Evolutionary conservation across 1,140 invertebrate genomes (phyloP).

Genomic region (Tetranychus urticae): DNA sequence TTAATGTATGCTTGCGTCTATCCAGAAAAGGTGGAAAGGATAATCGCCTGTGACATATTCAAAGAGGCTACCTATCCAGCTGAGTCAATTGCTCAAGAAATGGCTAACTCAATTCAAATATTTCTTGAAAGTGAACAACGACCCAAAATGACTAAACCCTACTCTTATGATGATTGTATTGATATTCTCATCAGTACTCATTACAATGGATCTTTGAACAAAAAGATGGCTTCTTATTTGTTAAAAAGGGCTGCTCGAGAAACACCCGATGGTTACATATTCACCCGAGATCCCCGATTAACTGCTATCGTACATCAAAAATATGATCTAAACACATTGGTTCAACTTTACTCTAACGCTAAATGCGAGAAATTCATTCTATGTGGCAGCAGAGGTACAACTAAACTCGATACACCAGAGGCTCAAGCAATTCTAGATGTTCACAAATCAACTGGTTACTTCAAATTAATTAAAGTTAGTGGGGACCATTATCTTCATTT

Average conservation of each 20-base stretch:
- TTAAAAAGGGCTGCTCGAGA: neutral
- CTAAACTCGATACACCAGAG: neutral
- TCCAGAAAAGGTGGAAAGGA: neutral
- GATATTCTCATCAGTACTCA: neutral
- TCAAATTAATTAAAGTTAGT: neutral
- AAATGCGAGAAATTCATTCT: neutral
- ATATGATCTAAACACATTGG: neutral
- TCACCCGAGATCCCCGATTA: neutral
- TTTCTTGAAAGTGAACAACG: neutral
- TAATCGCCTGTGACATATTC: neutral
- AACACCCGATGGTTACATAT: neutral
- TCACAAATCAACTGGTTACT: neutral
- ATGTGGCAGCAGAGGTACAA: neutral
- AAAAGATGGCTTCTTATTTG: neutral
- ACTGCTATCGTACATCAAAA: neutral
- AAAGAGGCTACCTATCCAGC: neutral
- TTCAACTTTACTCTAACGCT: neutral
- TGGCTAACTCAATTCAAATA: neutral
- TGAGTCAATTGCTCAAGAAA: neutral
- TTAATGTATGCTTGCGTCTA: neutral
- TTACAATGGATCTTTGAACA: neutral
- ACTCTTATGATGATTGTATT: neutral
- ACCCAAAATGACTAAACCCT: neutral
- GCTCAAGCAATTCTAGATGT: neutral
- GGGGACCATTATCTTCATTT: constrained; percentile 1